Conservation (phyloP, 2,888 invertebrate genomes). For the Tethea ocularis region DNA sequence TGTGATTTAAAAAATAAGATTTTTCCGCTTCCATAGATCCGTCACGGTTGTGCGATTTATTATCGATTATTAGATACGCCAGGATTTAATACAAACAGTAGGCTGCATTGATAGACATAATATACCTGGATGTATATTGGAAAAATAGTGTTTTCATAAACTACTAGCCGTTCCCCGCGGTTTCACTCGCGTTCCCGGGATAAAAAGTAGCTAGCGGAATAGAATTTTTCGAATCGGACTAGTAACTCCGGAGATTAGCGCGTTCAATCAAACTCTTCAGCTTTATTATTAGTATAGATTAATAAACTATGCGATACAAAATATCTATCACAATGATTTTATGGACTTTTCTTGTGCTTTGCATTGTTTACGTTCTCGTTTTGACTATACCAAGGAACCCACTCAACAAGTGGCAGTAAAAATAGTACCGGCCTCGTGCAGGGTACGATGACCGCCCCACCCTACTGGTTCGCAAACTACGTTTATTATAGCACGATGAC, state of each 20-base stretch:
- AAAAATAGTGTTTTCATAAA: background rate
- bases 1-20: background rate
- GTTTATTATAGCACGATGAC: background rate
- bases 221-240: too few species aligned
- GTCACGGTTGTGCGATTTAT: background rate
- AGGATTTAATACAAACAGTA: background rate
- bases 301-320: background rate
- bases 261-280: too few species aligned
- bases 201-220: too few species aligned
- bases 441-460: constrained; percentile 1
- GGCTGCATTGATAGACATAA: background rate
- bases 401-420: constrained; percentile 4
- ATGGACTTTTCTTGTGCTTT: background rate
- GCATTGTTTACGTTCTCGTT: background rate
- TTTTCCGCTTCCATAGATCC: background rate
- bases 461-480: background rate
- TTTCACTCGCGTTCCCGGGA: too few species aligned
- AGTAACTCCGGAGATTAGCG: too few species aligned
- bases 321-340: background rate
- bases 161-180: too few species aligned
- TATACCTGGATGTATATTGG: background rate
- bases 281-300: too few species aligned
- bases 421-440: background rate
- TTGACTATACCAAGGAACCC: background rate
- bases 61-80: background rate